Evolutionary conservation across 1,140 invertebrate species (phyloP), one percentile per base, ranked within the genome.

Genomic region (Rhagoletis pomonella): DNA sequence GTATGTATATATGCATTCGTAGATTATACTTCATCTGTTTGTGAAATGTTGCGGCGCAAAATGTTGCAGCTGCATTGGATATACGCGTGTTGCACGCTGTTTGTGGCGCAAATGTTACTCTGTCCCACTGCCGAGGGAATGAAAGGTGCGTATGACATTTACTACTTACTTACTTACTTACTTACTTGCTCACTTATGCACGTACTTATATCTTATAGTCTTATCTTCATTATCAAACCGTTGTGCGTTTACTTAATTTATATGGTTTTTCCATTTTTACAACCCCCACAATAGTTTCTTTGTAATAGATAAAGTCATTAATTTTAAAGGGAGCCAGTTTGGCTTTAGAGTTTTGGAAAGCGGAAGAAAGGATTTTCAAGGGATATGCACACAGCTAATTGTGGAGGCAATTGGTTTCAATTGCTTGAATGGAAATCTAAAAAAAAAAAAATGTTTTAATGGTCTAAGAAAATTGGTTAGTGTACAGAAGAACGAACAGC

Each of bases 1-100:
- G 10, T 55, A 3, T 9, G 9, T 55, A 55, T 10, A 2, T 55
- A 55, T 10, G 50, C 50, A 55, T 29, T 29, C 29, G 29, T 55
- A 55, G 50, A 55, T 55, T 55, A 7, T 7, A 10, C 10, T 5
- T 55, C 50, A 10, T 55, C 50, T 2, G 50, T 0, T 55, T 5
- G 10, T 55, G 10, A 55, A 55, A 10, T 55, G 5, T 19, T 55
- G 14, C 10, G 47, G n/a, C 1, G 47, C 7, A 55, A 69, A 81
- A 81, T 81, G 73, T 81, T 2, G 73, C 73, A 81, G 73, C 73
- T 81, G 73, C 73, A 50, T 58, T 50, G 73, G 73, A 55, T 19
- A 55, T 19, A 47, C 47, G 4, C 55, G 47, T 81, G 73, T 58
- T 81, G 73, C 50, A 81, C n/a, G 73, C 55, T 81, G 47, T 2